Percentiles rank a stretch among this genome's conserved stretches.
phyloP scores from a whole-genome alignment of 1,140 invertebrate genomes.

The Drosophila murphyi region DNA sequence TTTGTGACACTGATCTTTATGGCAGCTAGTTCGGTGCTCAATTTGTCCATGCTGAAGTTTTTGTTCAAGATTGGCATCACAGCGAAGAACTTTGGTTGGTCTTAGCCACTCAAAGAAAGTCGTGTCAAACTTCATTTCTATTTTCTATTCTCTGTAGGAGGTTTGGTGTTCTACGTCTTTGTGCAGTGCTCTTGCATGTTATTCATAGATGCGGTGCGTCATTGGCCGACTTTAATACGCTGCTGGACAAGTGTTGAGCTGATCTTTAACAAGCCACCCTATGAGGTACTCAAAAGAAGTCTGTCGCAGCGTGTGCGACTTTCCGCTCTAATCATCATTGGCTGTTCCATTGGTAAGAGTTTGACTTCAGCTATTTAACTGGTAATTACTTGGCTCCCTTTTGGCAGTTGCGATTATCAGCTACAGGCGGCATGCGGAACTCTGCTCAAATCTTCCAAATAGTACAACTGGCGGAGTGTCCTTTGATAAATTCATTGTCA shows the following conservation, averaged over 20 bases:
- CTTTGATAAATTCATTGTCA: constrained; percentile 54
- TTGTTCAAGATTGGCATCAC: constrained; percentile 64
- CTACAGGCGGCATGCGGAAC: constrained; percentile 34
- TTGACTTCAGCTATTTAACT: too few species aligned
- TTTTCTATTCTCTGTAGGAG: constrained; percentile 40
- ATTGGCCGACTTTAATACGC: constrained; percentile 68
- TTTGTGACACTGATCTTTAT: constrained; percentile 59
- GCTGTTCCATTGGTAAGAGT: constrained; percentile 50
- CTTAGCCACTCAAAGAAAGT: neutral
- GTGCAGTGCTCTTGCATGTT: constrained; percentile 52
- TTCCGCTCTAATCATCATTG: constrained; percentile 63
- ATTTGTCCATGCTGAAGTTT: constrained; percentile 50
- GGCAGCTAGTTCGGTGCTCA: constrained; percentile 38
- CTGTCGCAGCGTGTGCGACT: constrained; percentile 57
- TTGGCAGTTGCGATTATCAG: constrained; percentile 50
- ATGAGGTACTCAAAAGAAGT: constrained; percentile 54
- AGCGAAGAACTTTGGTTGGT: constrained; percentile 76
- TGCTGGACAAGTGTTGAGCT: constrained; percentile 68
- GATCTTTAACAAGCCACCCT: constrained; percentile 63
- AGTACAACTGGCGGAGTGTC: constrained; percentile 22
- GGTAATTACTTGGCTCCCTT: too few species aligned
- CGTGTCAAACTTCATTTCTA: neutral
- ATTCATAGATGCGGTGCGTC: constrained; percentile 59
- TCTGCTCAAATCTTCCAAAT: constrained; percentile 46
- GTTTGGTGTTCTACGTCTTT: constrained; percentile 66